Percentiles rank a stretch among this genome's conserved stretches.
Evolutionary conservation across 2,113 vertebrate species (phyloP).

Genomic region (Illadopsis cleaveri): DNA sequence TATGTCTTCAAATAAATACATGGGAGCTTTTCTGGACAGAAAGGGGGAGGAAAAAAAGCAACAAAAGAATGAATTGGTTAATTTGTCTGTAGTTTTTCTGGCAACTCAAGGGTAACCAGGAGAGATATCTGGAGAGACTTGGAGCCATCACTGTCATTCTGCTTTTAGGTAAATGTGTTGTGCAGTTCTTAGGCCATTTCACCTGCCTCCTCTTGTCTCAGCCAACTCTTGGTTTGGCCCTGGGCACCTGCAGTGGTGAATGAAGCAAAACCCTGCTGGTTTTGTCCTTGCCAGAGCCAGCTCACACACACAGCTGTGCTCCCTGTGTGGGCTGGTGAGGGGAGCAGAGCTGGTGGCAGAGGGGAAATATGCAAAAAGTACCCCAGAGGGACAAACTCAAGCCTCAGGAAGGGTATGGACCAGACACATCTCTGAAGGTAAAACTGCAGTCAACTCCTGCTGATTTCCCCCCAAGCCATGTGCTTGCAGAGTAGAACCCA

Average conservation of each 20-base stretch:
- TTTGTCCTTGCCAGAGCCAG: background rate
- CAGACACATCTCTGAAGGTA: background rate
- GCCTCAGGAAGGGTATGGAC: background rate
- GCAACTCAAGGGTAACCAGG: background rate
- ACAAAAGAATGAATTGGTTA: background rate
- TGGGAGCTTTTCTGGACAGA: background rate
- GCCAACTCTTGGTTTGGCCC: background rate
- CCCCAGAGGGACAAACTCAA: rapidly evolving
- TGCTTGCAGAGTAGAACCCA: background rate
- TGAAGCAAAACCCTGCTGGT: background rate
- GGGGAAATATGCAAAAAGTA: background rate
- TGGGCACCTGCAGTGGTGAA: background rate
- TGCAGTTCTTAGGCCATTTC: background rate
- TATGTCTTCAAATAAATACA: background rate
- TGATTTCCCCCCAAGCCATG: background rate
- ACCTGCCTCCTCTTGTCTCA: background rate
- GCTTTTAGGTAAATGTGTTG: background rate
- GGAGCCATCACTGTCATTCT: background rate
- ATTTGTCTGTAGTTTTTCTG: background rate
- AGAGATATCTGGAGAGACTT: background rate
- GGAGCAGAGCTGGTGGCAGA: background rate
- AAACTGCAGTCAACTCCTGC: background rate
- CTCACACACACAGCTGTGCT: background rate
- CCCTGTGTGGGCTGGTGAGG: rapidly evolving
- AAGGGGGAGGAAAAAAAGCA: too few species aligned